Evolutionary conservation across 2,888 invertebrate species (phyloP).

Genomic region (Conops quadrifasciatus): DNA sequence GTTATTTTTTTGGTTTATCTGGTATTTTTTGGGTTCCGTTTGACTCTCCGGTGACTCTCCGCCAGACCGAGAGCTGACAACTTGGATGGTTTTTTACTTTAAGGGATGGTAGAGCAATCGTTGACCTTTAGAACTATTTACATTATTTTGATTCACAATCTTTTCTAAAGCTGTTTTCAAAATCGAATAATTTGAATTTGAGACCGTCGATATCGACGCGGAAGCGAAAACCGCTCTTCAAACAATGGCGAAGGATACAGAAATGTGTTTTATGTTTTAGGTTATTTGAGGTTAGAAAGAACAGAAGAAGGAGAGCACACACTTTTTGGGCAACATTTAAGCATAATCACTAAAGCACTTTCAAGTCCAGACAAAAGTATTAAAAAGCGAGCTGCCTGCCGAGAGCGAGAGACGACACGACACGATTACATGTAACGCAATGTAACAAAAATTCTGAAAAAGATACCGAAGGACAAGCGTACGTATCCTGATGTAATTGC

Average conservation of each 20-base stretch:
- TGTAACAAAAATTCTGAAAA: constrained; percentile 16
- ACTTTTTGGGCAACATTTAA: no score
- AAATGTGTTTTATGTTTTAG: neutral
- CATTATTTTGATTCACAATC: constrained; percentile 30
- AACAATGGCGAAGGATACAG: neutral
- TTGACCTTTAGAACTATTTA: constrained; percentile 25
- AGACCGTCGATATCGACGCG: neutral
- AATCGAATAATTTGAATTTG: no score
- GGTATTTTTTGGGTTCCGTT: constrained; percentile 37
- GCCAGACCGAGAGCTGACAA: neutral
- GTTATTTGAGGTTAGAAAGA: neutral
- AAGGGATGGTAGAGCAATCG: neutral
- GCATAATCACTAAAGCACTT: no score
- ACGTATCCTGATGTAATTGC: constrained; percentile 41
- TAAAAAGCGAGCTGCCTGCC: neutral
- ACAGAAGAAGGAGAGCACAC: no score
- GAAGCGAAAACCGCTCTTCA: neutral
- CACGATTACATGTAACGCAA: constrained; percentile 18
- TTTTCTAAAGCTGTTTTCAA: no score
- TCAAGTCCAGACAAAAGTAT: no score
- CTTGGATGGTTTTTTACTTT: neutral
- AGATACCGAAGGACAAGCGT: constrained; percentile 22
- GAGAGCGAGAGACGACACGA: neutral
- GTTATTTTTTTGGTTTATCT: constrained; percentile 40
- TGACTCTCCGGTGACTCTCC: constrained; percentile 38